Percentiles rank a stretch among this genome's conserved stretches.
These are phyloP conservation scores for Abrostola triplasia DNA, from an alignment of 2,888 invertebrate species.

Conservation along the genomic window DNA sequence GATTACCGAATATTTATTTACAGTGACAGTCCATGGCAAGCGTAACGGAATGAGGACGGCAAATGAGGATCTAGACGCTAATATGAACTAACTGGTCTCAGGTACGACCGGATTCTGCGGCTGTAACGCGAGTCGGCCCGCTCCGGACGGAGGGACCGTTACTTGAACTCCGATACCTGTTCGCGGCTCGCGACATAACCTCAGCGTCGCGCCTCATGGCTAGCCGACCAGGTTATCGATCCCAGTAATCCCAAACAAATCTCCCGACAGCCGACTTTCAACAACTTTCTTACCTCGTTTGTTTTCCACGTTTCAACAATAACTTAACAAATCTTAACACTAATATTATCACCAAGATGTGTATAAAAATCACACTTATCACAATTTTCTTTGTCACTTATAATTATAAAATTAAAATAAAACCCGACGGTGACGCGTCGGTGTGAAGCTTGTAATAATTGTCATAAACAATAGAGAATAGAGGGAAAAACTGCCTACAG, in stretches of 20 bases:
- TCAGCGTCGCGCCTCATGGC: constrained; percentile 87
- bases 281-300: constrained; percentile 82
- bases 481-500: constrained; percentile 48
- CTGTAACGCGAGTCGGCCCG: constrained; percentile 79
- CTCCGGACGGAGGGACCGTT: constrained; percentile 82
- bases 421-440: constrained; percentile 86
- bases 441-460: constrained; percentile 77
- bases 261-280: constrained; percentile 65
- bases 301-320: constrained; percentile 81
- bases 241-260: constrained; percentile 86
- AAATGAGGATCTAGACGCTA: constrained; percentile 85
- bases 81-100: constrained; percentile 83
- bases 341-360: constrained; percentile 86
- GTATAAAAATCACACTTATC: constrained; percentile 88
- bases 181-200: constrained; percentile 86
- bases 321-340: constrained; percentile 87
- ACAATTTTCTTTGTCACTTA: constrained; percentile 86
- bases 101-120: constrained; percentile 84
- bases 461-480: constrained; percentile 67
- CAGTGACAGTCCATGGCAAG: constrained; percentile 80
- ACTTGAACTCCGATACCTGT: constrained; percentile 86
- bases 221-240: constrained; percentile 87
- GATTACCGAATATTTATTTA: constrained; percentile 84
- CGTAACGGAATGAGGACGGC: constrained; percentile 85
- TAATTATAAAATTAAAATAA: constrained; percentile 84